Percentiles rank a stretch among this genome's conserved stretches.
Evolutionary conservation across 2,797 vertebrate species (phyloP).

Genomic region (Mus minutoides): DNA sequence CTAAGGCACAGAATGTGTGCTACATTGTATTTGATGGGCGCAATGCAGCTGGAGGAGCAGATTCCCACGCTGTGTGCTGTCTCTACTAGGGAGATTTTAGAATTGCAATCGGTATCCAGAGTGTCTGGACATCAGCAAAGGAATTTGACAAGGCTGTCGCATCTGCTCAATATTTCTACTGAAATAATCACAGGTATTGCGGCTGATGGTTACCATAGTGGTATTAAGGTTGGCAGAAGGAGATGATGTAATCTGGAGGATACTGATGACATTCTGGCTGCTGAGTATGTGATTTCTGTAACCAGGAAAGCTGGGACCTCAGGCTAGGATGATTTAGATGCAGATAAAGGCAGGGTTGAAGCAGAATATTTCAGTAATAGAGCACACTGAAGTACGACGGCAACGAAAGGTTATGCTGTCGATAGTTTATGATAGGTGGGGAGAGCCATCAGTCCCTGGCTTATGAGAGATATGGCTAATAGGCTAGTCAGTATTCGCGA

Average conservation of each 20-base stretch:
- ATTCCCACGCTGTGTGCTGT: constrained; percentile 52
- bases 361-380: constrained; percentile 75
- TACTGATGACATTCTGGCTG: constrained; percentile 85
- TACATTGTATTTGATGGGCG: neutral
- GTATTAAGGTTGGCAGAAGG: constrained; percentile 90
- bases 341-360: constrained; percentile 81
- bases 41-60: neutral
- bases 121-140: constrained; percentile 87
- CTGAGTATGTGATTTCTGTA: constrained; percentile 87
- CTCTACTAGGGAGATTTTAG: constrained; percentile 82
- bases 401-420: constrained; percentile 65
- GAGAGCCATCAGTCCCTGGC: neutral
- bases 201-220: constrained; percentile 89
- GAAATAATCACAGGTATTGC: constrained; percentile 88
- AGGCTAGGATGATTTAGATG: constrained; percentile 72
- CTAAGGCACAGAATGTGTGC: too few species aligned
- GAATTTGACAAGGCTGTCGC: constrained; percentile 90
- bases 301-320: constrained; percentile 72
- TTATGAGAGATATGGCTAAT: neutral
- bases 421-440: constrained; percentile 44
- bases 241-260: constrained; percentile 87
- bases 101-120: constrained; percentile 86
- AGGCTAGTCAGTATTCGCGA: neutral
- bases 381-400: constrained; percentile 73
- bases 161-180: constrained; percentile 88